These are phyloP conservation scores for Limenitis camilla DNA, from an alignment of 2,888 invertebrate species.

Conservation along the genomic window DNA sequence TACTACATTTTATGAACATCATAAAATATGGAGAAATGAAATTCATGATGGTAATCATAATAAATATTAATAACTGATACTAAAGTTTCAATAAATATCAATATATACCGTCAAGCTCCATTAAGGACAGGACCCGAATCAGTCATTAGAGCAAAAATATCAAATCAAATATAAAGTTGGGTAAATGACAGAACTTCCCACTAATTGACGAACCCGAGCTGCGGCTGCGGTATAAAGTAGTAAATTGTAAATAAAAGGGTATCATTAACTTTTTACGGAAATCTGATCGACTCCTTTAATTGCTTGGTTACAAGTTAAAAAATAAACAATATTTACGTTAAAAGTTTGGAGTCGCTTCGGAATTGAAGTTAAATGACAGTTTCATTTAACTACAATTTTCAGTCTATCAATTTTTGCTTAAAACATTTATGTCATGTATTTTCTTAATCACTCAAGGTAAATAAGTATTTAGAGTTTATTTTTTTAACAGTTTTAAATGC, in stretches of 20 bases:
- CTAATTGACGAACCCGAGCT: slow-evolving; percentile 29
- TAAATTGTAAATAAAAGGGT: slow-evolving; percentile 18
- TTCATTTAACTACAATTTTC: no score
- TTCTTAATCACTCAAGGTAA: no score
- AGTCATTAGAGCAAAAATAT: slow-evolving; percentile 65
- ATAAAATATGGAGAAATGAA: not conserved
- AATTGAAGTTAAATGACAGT: no score
- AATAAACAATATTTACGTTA: not conserved
- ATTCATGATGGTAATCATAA: slow-evolving; percentile 26
- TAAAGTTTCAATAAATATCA: slow-evolving; percentile 50
- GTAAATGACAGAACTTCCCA: slow-evolving; percentile 43
- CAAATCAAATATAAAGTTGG: slow-evolving; percentile 59
- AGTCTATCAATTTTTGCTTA: no score
- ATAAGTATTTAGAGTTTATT: no score
- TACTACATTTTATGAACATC: not conserved
- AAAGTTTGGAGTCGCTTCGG: not conserved
- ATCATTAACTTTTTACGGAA: slow-evolving; percentile 16
- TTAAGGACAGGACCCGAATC: slow-evolving; percentile 41
- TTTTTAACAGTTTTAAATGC: no score
- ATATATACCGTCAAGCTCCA: slow-evolving; percentile 38
- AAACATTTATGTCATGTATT: no score
- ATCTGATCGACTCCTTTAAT: slow-evolving; percentile 11
- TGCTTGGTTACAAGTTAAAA: not conserved
- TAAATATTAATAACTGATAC: slow-evolving; percentile 48
- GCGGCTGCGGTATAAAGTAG: slow-evolving; percentile 11